Conservation (phyloP, 1,140 invertebrate genomes). For the Vanessa tameamea region DNA sequence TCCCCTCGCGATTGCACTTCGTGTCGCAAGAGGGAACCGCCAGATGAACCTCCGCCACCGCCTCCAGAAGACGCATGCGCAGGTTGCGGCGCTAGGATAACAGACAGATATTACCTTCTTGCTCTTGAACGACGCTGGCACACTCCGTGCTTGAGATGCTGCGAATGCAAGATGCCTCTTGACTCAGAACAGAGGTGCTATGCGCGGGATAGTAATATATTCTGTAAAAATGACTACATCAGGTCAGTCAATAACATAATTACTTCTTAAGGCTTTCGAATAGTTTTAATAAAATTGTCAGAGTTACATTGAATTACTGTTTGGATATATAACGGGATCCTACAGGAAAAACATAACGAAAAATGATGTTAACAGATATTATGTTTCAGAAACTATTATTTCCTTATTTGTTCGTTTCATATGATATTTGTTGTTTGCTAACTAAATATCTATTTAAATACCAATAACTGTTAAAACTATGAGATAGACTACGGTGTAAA, state of each 20-base stretch:
- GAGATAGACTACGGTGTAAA: no score
- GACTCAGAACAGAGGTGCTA: conserved; percentile 97
- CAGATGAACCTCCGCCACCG: conserved; percentile 64
- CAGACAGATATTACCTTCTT: conserved; percentile 95
- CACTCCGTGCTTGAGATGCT: conserved; percentile 93
- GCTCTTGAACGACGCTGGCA: conserved; percentile 97
- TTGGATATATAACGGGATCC: no score
- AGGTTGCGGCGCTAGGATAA: conserved; percentile 91
- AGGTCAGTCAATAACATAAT: conserved; percentile 84
- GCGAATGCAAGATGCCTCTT: conserved; percentile 92
- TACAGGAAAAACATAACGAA: no score
- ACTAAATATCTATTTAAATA: no score
- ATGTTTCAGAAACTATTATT: no score
- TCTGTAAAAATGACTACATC: conserved; percentile 98
- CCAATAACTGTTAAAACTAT: no score
- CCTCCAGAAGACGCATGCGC: conserved; percentile 86
- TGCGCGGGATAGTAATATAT: conserved; percentile 95
- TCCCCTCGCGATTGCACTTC: conserved; percentile 78
- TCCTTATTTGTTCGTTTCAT: no score
- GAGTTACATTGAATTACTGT: no score
- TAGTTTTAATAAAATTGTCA: no score
- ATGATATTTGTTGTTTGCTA: no score
- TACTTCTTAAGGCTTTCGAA: no score
- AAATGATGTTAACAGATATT: no score
- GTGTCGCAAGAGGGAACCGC: conserved; percentile 77